phyloP scores from a whole-genome alignment of 2,113 vertebrate genomes.

The Percopsis transmontana region DNA sequence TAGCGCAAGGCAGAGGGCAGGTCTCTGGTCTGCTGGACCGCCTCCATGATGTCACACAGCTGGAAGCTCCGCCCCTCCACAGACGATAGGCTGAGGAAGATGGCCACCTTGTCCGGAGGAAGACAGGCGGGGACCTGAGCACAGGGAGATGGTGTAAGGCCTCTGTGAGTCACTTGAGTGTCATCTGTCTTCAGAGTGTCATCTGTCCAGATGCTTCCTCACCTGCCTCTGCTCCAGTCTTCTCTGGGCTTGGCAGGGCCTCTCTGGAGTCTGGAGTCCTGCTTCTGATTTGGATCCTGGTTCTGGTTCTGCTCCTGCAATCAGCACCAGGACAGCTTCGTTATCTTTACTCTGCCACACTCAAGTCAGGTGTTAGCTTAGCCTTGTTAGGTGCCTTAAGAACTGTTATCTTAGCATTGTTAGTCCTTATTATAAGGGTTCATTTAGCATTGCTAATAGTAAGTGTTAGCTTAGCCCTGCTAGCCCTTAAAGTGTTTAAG shows the following conservation, averaged over 20 bases:
- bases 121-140: conserved; percentile 43
- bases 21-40: conserved; percentile 70
- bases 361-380: too few species aligned
- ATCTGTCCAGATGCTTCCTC: background rate
- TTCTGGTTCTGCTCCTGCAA: too few species aligned
- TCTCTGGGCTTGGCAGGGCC: too few species aligned
- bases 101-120: conserved; percentile 56
- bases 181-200: background rate
- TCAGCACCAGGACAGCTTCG: too few species aligned
- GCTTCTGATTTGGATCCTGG: background rate
- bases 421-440: too few species aligned
- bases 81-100: conserved; percentile 66
- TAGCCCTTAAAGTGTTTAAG: too few species aligned
- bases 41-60: conserved; percentile 71
- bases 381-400: too few species aligned
- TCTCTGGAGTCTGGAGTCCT: background rate
- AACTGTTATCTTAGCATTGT: too few species aligned
- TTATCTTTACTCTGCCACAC: too few species aligned
- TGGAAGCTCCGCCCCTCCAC: conserved; percentile 68
- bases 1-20: conserved; percentile 74
- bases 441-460: too few species aligned
- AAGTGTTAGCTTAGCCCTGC: too few species aligned
- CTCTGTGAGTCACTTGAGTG: background rate
- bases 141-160: conserved; percentile 2
- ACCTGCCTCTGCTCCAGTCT: background rate